Conservation (phyloP, 2,888 invertebrate species). For the Augiades crinisus region DNA sequence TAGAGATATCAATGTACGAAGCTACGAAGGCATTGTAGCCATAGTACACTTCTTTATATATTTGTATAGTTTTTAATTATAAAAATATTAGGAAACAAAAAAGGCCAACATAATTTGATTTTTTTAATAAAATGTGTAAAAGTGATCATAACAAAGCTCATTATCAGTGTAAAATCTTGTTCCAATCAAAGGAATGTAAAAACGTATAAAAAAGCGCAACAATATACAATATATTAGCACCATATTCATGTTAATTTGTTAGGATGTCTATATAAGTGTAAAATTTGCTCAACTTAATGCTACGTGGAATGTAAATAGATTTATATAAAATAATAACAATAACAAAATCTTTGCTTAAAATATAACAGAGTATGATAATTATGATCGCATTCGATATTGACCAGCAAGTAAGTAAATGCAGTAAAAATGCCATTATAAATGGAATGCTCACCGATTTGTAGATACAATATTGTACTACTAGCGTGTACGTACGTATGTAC, state of each 20-base stretch:
- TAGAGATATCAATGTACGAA: too few species aligned
- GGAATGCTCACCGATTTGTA: neutral
- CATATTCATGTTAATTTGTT: conserved; percentile 4
- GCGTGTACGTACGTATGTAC: too few species aligned
- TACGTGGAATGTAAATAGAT: conserved; percentile 27
- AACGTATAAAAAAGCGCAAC: conserved; percentile 15
- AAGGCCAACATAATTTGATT: neutral
- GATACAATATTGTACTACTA: too few species aligned
- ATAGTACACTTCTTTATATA: too few species aligned
- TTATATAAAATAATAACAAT: conserved; percentile 20
- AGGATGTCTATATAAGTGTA: conserved; percentile 13
- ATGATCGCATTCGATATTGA: neutral
- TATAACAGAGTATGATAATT: conserved; percentile 14
- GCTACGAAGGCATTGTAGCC: too few species aligned
- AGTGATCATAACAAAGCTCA: conserved; percentile 24
- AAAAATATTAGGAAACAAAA: neutral
- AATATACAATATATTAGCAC: conserved; percentile 11
- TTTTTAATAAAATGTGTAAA: conserved; percentile 23
- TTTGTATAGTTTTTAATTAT: too few species aligned
- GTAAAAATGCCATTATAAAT: neutral
- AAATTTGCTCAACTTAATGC: conserved; percentile 7
- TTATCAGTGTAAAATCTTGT: conserved; percentile 11
- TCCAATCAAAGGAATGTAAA: conserved; percentile 25
- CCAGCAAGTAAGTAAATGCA: neutral
- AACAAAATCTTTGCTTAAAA: conserved; percentile 12